These are phyloP conservation scores for Battus philenor DNA, from an alignment of 1,140 invertebrate species.

Conservation along the genomic window DNA sequence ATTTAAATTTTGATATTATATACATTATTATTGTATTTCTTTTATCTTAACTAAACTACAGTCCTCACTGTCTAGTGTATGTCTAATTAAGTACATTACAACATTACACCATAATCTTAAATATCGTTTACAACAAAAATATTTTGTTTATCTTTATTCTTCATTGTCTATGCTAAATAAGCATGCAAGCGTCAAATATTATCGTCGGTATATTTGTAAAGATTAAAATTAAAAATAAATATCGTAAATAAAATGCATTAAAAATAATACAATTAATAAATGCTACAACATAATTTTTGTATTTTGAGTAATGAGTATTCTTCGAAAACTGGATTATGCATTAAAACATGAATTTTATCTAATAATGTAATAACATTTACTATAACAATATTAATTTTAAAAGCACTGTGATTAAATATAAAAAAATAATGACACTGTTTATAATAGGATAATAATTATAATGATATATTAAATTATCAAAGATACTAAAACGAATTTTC, in stretches of 20 bases:
- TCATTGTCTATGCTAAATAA: background rate
- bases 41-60: constrained; percentile 3
- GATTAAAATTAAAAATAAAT: background rate
- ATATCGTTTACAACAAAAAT: background rate
- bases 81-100: constrained; percentile 13
- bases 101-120: background rate
- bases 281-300: too few relatives aligned
- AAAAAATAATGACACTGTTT: too few relatives aligned
- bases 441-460: too few relatives aligned
- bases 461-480: too few relatives aligned
- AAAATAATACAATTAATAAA: too few relatives aligned
- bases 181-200: background rate
- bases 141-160: background rate
- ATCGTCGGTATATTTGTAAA: background rate
- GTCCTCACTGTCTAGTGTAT: constrained; percentile 8
- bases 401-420: too few relatives aligned
- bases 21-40: constrained; percentile 3
- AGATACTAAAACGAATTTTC: too few relatives aligned
- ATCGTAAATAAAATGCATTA: background rate
- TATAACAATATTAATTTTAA: too few relatives aligned
- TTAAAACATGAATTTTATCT: too few relatives aligned
- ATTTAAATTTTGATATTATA: constrained; percentile 5
- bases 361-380: too few relatives aligned
- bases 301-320: too few relatives aligned
- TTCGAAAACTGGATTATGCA: too few relatives aligned